Evolutionary conservation across 2,797 vertebrate species (phyloP).

Genomic region (Spinibarbus caldwelli): DNA sequence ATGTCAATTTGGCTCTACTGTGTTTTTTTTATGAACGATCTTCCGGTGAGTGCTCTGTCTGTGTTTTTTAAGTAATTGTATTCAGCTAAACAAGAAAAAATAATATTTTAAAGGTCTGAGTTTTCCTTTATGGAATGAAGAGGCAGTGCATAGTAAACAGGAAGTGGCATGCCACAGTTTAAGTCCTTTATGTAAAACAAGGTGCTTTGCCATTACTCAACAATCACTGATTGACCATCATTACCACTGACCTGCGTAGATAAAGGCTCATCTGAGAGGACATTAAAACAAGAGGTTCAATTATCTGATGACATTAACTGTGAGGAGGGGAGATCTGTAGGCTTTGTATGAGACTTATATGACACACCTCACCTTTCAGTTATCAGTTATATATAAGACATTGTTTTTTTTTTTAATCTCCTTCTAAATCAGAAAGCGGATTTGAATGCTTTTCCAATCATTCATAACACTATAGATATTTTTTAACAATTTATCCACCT

Average conservation of each 20-base stretch:
- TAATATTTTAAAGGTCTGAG: background rate
- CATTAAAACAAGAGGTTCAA: constrained; percentile 53
- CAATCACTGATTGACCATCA: background rate
- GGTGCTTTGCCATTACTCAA: background rate
- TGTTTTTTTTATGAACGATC: background rate
- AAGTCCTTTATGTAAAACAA: constrained; percentile 19
- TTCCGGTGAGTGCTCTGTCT: background rate
- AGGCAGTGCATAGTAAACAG: background rate
- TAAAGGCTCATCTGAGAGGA: constrained; percentile 26
- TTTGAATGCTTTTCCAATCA: constrained; percentile 20
- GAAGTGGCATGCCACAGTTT: background rate
- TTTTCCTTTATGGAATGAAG: background rate
- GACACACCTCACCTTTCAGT: constrained; percentile 52
- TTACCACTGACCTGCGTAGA: background rate
- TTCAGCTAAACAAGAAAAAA: background rate
- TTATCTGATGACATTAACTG: constrained; percentile 52
- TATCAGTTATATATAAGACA: background rate
- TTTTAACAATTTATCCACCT: constrained; percentile 35
- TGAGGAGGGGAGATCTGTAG: constrained; percentile 44
- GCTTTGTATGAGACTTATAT: background rate
- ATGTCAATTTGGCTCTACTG: background rate
- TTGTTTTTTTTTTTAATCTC: background rate
- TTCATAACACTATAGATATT: constrained; percentile 30
- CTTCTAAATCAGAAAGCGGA: background rate
- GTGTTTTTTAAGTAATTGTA: background rate